Conservation (phyloP, 2,888 invertebrate genomes). For the Troilus luridus region DNA sequence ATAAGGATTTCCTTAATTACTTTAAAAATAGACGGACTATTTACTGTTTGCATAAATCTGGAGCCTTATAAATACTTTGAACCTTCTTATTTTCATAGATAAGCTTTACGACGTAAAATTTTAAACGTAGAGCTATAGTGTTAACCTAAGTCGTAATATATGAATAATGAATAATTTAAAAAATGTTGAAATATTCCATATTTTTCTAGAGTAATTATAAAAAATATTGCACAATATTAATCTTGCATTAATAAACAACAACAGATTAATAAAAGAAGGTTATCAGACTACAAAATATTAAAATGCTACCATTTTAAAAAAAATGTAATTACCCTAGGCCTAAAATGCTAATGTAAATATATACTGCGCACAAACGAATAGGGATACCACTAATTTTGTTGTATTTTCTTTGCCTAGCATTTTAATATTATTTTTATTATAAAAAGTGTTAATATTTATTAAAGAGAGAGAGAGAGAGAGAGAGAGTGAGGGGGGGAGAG, state of each 20-base stretch:
- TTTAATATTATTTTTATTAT: no score
- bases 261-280: background rate
- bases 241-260: background rate
- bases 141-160: background rate
- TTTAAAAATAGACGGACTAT: constrained; percentile 9
- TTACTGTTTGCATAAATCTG: background rate
- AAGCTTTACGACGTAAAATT: constrained; percentile 35
- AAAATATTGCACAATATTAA: background rate
- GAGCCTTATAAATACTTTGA: background rate
- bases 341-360: no score
- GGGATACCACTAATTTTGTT: no score
- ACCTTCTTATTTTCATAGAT: constrained; percentile 26
- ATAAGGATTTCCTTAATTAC: constrained; percentile 14
- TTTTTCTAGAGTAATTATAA: background rate
- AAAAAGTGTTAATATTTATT: no score
- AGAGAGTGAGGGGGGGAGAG: no score
- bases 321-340: no score
- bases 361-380: no score
- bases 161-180: background rate
- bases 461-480: no score
- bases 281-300: background rate
- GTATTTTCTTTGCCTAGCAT: no score
- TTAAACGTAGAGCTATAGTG: background rate
- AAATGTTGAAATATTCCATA: background rate
- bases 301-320: background rate